Conservation (phyloP, 2,113 vertebrate genomes). For the Semicossyphus pulcher region DNA sequence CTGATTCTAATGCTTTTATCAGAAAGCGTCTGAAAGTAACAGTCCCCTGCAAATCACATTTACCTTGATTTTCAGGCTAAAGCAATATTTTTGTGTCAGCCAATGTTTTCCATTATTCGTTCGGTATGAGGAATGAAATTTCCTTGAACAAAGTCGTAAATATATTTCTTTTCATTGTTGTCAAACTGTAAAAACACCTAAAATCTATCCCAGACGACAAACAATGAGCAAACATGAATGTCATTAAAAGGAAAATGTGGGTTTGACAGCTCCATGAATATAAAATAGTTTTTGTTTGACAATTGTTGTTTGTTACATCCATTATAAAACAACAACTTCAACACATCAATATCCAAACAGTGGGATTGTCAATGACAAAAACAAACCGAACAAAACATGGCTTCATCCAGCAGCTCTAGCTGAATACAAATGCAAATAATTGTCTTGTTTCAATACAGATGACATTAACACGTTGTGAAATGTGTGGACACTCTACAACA, state of each 20-base stretch:
- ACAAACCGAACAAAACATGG: not conserved
- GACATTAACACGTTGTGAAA: not conserved
- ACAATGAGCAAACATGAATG: conserved; percentile 2
- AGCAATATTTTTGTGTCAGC: not conserved
- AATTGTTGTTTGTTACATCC: conserved; percentile 4
- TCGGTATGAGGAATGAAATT: conserved; percentile 6
- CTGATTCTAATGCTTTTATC: conserved; percentile 20
- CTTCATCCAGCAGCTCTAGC: no score
- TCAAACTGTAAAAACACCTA: conserved; percentile 11
- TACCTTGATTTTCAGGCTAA: conserved; percentile 9
- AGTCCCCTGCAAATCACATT: conserved; percentile 34
- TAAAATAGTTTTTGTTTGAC: conserved; percentile 20
- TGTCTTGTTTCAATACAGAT: not conserved
- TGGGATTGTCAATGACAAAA: conserved; percentile 1
- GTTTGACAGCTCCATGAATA: conserved; percentile 28
- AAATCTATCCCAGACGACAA: conserved; percentile 28
- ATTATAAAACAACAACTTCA: conserved; percentile 9
- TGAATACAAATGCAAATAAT: not conserved
- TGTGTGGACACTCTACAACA: no score
- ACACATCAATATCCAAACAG: conserved; percentile 8
- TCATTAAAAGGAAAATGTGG: conserved; percentile 12
- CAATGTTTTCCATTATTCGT: conserved; percentile 12
- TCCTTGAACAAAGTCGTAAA: conserved; percentile 15
- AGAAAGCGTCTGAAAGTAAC: conserved; percentile 11
- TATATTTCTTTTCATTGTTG: conserved; percentile 16